phyloP scores from a whole-genome alignment of 2,888 invertebrate genomes.

The Stegophylla sp. region DNA sequence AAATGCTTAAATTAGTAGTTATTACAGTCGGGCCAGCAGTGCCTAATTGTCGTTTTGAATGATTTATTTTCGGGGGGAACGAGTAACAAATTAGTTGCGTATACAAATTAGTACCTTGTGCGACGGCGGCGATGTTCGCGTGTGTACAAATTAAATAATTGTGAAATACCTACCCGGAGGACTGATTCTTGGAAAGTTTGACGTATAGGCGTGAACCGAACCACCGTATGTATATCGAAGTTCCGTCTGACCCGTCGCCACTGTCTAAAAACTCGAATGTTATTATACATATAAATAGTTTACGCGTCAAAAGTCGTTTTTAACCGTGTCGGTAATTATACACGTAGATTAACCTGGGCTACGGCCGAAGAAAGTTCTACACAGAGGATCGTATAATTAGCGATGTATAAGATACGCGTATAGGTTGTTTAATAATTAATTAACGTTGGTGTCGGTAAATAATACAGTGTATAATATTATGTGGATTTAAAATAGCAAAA shows the following conservation, averaged over 20 bases:
- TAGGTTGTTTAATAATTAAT: too few species aligned
- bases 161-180: conserved; percentile 2
- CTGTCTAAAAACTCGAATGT: not conserved
- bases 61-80: conserved; percentile 25
- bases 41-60: conserved; percentile 39
- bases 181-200: conserved; percentile 36
- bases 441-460: too few species aligned
- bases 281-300: not conserved
- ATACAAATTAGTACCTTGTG: conserved; percentile 26
- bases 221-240: not conserved
- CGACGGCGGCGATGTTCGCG: not conserved
- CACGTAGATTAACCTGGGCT: too few species aligned
- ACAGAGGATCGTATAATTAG: not conserved
- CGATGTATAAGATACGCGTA: not conserved
- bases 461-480: too few species aligned
- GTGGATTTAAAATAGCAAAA: too few species aligned
- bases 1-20: not conserved
- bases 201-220: not conserved
- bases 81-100: conserved; percentile 32
- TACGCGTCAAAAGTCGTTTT: not conserved
- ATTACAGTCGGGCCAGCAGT: not conserved
- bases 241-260: not conserved
- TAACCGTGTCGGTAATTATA: not conserved
- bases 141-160: conserved; percentile 33
- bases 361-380: too few species aligned